Evolutionary conservation across 2,797 vertebrate genomes (phyloP), one percentile per base, ranked within the genome.

Genomic region (Mareca penelope): DNA sequence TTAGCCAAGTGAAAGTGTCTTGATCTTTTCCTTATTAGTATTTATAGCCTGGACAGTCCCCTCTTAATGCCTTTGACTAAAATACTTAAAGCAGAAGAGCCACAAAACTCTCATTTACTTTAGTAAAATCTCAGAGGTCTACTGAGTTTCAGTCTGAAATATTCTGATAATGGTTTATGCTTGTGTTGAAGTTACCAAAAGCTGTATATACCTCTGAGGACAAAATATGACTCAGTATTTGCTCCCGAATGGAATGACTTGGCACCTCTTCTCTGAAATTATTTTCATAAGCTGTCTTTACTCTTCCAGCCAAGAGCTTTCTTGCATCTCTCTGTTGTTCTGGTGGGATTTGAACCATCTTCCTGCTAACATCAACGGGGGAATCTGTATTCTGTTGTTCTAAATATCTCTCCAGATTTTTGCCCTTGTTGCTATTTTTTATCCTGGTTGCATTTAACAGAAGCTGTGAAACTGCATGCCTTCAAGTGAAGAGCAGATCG

Each of bases 171-270:
- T 12, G 14, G 10, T 72, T 94, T 78, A 12, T 0, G 0, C 22
- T 81, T 90, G 28, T 46, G 57, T 57, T 68, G 71, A 95, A 80
- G 60, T 79, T 88, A 68, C 44, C n/a, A 26, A 77, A 86, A 90
- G 50, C 35, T 69, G 8, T 71, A 15, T 65, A 3, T 80, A 35
- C 28, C 52, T 79, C 44, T 85, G 46, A 90, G 63, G 22, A 60
- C 67, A 1, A 1, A 92, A 64, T 5, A 5, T 73, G 80, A 83
- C 56, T 93, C 56, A 50, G 14, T 92, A 56, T 91, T 94, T 95
- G 63, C 68, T 85, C 35, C 46, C 31, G 64, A 37, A 55, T 53
- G 46, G 65, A 90, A 61, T 3, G 2, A 44, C 15, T 70, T 82
- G 57, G 23, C 70, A 72, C 19, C 29, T 85, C 93, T 67, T 80